phyloP scores from a whole-genome alignment of 2,113 vertebrate genomes.

The Campylomormyrus numenius region DNA sequence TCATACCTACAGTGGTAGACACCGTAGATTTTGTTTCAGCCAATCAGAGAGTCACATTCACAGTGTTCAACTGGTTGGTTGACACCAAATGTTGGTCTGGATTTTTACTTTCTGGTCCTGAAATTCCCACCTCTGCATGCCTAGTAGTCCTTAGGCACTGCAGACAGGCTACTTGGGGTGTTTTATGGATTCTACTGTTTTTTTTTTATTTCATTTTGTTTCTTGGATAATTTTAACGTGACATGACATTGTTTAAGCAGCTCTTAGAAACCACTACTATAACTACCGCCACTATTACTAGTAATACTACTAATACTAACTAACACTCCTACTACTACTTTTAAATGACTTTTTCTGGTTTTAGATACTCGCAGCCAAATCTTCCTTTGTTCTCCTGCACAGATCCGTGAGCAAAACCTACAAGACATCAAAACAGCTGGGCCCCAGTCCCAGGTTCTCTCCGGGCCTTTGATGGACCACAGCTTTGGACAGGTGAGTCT shows the following conservation, averaged over 20 bases:
- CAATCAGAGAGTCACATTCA: too few species aligned
- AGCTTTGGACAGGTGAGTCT: constrained; percentile 81
- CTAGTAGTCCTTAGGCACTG: neutral
- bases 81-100: too few species aligned
- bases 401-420: constrained; percentile 96
- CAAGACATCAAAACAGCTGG: constrained; percentile 94
- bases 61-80: too few species aligned
- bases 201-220: neutral
- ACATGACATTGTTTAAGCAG: neutral
- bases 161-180: neutral
- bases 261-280: neutral
- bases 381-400: neutral
- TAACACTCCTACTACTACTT: neutral
- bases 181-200: neutral
- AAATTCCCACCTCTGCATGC: too few species aligned
- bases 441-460: constrained; percentile 89
- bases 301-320: neutral
- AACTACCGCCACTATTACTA: neutral
- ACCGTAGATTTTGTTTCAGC: too few species aligned
- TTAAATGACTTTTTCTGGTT: neutral
- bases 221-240: neutral
- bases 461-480: constrained; percentile 74
- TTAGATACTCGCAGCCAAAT: neutral
- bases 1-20: neutral
- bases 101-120: too few species aligned